phyloP scores from a whole-genome alignment of 2,113 vertebrate genomes.

The Labeo rohita region DNA sequence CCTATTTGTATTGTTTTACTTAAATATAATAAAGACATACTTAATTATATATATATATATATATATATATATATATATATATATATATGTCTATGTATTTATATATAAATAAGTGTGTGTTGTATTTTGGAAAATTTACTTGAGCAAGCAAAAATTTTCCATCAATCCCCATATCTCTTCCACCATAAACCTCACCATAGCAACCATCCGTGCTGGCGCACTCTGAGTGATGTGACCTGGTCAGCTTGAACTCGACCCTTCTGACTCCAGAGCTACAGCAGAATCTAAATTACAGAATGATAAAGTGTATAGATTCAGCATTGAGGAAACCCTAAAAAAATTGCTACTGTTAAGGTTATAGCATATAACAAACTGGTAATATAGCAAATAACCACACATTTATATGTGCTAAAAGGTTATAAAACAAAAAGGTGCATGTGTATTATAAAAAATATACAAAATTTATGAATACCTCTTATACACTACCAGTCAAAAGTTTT shows the following conservation, averaged over 20 bases:
- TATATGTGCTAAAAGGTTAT: background rate
- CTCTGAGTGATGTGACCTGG: slow-evolving; percentile 22
- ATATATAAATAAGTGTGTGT: too few species aligned
- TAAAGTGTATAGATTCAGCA: background rate
- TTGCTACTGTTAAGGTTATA: background rate
- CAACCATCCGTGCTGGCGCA: slow-evolving; percentile 8
- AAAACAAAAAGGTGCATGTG: background rate
- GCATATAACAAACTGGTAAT: background rate
- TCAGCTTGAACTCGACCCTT: slow-evolving; percentile 7
- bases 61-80: too few species aligned
- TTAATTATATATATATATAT: too few species aligned
- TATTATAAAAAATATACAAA: background rate
- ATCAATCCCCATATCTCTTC: slow-evolving; percentile 6
- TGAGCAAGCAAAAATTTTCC: background rate
- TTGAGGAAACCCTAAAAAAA: background rate
- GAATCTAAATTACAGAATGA: slow-evolving; percentile 18
- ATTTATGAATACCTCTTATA: background rate
- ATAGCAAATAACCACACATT: background rate
- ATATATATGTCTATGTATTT: too few species aligned
- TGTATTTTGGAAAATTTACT: background rate
- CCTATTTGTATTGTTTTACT: background rate
- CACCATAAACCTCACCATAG: slow-evolving; percentile 14
- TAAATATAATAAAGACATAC: background rate
- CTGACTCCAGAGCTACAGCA: slow-evolving; percentile 5
- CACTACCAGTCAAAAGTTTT: too few species aligned